Evolutionary conservation across 1,140 invertebrate species (phyloP), one percentile per base, ranked within the genome.

Genomic region (Trachymyrmex cornetzi): DNA sequence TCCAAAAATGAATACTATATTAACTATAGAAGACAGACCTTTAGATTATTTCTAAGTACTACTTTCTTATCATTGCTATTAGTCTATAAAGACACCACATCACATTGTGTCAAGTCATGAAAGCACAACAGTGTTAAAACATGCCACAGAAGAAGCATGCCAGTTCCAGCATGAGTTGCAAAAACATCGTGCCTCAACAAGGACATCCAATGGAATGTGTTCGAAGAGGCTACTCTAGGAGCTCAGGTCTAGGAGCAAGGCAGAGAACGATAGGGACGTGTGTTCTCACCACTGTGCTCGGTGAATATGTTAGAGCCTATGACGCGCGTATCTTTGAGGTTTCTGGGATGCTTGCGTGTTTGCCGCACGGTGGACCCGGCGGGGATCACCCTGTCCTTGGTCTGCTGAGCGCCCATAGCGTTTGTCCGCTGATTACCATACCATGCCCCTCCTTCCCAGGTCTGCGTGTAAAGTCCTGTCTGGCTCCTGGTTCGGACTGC

Each of bases 271-370:
- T 81, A 89, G 79, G 64, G 85, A 57, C 84, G 69, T 55, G 30
- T 67, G 30, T 44, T 50, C 95, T 96, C 95, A 98, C 98, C 98
- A 95, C 97, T 98, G 94, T 98, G 98, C 96, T 98, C 98, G 63
- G 98, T 98, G 94, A 98, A 98, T 94, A 98, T 98, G 95, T 98
- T 98, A 77, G 97, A 97, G 92, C 97, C 97, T 92, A 97, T 97
- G 91, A 97, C 96, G 93, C 97, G 97, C 92, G 97, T 97, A 96
- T 97, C 98, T 96, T 98, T 98, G 81, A 96, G 96, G 93, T 96
- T 96, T 93, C 96, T 96, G 79, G 97, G 97, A 95, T 97, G 97
- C 94, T 96, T 97, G 93, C 97, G 96, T 57, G 96, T 95, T 89
- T 97, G 96, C 94, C 97, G 96, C 89, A 96, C 96, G 90, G 97